Conservation (phyloP, 2,113 vertebrate species). For the Triplophysa tibetana region DNA sequence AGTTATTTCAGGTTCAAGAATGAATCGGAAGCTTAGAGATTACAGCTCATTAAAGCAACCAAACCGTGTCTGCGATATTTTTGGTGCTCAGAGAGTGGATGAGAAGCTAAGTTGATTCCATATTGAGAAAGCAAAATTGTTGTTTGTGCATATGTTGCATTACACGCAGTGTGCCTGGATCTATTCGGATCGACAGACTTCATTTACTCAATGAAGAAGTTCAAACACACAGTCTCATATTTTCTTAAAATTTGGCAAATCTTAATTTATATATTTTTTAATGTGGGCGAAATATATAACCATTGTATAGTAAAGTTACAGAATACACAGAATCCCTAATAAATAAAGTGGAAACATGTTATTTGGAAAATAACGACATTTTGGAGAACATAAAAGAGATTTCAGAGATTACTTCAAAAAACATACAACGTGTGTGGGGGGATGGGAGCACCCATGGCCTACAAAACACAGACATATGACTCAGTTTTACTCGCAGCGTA, state of each 20-base stretch:
- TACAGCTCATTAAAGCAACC: constrained; percentile 70
- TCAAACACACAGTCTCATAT: constrained; percentile 48
- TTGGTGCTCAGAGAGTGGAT: constrained; percentile 66
- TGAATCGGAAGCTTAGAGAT: constrained; percentile 68
- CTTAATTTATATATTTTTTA: background rate
- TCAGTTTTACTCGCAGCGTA: no score
- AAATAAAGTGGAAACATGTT: no score
- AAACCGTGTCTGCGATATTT: constrained; percentile 32
- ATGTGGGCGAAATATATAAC: no score
- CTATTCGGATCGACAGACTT: background rate
- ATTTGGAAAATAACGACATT: no score
- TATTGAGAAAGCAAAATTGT: constrained; percentile 67
- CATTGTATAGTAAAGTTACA: no score
- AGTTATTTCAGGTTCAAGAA: constrained; percentile 73
- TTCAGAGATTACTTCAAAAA: no score
- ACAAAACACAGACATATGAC: no score
- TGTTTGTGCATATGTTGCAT: constrained; percentile 38
- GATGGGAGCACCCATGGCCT: no score
- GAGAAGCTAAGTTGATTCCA: constrained; percentile 71
- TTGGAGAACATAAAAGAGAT: no score
- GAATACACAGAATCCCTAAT: no score
- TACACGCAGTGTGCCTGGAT: constrained; percentile 26
- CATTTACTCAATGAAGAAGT: constrained; percentile 5
- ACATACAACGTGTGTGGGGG: no score
- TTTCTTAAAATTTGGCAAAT: constrained; percentile 64